Base-by-base conservation (phyloP, 2,797 vertebrate species). In the Miichthys miiuy region DNA sequence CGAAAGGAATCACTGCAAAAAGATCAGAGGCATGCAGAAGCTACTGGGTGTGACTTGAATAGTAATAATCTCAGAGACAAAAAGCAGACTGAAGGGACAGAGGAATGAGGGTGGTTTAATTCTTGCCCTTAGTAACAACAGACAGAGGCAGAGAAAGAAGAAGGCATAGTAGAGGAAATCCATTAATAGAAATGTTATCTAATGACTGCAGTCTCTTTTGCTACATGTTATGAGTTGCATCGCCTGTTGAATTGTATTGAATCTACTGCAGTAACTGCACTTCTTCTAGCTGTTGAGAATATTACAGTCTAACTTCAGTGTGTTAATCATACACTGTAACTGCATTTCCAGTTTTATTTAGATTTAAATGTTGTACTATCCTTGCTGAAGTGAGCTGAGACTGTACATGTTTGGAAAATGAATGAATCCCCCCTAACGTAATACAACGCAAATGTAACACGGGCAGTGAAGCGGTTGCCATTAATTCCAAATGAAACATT, bases 11-110 rank as follows among this genome's bases (percentile, higher is more conserved):
- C 70, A 56, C 73, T 73, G 64, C 68, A 64, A 71, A 79, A 76
- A 82, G 77, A 89, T 88, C 87, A 88, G 74, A 86, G 72, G 57
- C 82, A 89, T 87, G 82, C 81, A 76, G 87, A 81, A 81, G 81
- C 83, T 69, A 6, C 65, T 18, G 63, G 63, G 18, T 81, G 69
- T 86, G 85, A 87, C 79, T 58, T 77, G 83, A 89, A 89, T 92
- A 85, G 66, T 75, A 85, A 88, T 81, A 84, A 77, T 83, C 73
- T 51, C 51, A 69, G 66, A 90, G 67, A 87, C 71, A 85, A 84
- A 85, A 80, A 79, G 60, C 47, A 58, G 58, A 77, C 64, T 69
- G 72, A 76, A 69, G 56, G 67, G 77, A 73, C 48, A 44, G 60
- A 77, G 69, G 69, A 62, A 60, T 44, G 38, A 60, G n/a, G 58